Evolutionary conservation across 2,888 invertebrate genomes (phyloP).

Genomic region (Poecilus cupreus): DNA sequence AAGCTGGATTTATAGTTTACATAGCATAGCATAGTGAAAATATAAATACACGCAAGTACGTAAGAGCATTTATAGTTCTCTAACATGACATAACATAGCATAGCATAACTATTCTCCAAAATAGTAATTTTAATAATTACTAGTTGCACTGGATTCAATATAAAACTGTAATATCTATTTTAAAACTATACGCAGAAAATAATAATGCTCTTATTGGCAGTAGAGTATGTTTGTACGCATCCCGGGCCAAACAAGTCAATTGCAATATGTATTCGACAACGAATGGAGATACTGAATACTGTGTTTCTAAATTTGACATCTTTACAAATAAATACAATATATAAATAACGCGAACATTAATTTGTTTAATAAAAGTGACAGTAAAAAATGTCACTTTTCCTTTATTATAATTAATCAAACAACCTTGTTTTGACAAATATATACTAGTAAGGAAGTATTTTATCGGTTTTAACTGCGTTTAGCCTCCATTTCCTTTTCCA

Average conservation of each 20-base stretch:
- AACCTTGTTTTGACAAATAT: constrained; percentile 2
- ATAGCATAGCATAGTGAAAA: too few relatives aligned
- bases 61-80: too few relatives aligned
- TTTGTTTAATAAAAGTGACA: constrained; percentile 9
- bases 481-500: not conserved
- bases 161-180: too few relatives aligned
- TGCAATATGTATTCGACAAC: not conserved
- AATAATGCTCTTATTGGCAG: not conserved
- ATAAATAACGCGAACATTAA: not conserved
- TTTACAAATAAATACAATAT: constrained; percentile 7
- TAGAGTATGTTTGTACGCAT: not conserved
- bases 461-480: not conserved
- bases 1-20: too few relatives aligned
- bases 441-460: not conserved
- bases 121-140: too few relatives aligned
- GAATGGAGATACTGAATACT: not conserved
- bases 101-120: too few relatives aligned
- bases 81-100: too few relatives aligned
- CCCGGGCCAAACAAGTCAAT: not conserved
- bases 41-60: too few relatives aligned
- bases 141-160: too few relatives aligned
- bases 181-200: too few relatives aligned
- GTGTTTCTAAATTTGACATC: not conserved
- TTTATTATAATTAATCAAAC: constrained; percentile 5
- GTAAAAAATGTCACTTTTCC: constrained; percentile 16